Evolutionary conservation across 92 coral and sea anemone genomes (phyloP).

Genomic region (Epizoanthus fatuus): DNA sequence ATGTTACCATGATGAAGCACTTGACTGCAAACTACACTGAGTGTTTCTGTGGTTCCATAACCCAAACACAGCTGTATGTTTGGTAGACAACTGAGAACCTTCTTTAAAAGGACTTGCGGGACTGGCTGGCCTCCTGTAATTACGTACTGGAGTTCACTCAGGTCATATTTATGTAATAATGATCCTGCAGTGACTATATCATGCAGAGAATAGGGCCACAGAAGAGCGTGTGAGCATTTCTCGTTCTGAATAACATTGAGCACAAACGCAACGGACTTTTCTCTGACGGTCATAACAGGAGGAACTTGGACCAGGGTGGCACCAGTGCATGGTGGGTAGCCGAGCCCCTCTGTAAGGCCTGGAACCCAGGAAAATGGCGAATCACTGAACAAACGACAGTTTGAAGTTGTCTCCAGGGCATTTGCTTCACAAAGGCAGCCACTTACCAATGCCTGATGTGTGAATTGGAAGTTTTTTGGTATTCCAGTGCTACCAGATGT

Average conservation of each 20-base stretch:
- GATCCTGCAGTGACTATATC: constrained; percentile 28
- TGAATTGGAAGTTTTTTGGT: constrained; percentile 42
- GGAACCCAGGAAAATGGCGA: constrained; percentile 54
- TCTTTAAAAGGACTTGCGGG: neutral
- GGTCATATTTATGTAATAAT: neutral
- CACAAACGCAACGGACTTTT: constrained; percentile 18
- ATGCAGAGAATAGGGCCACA: constrained; percentile 32
- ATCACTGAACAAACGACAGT: constrained; percentile 31
- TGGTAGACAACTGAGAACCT: constrained; percentile 21
- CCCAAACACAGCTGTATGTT: neutral
- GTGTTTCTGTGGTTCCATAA: constrained; percentile 49
- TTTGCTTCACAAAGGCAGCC: constrained; percentile 32
- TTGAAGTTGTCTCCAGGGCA: neutral
- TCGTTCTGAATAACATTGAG: constrained; percentile 44
- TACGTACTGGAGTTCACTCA: constrained; percentile 11
- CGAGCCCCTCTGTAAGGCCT: constrained; percentile 18
- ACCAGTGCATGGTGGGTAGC: constrained; percentile 16
- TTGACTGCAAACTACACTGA: neutral
- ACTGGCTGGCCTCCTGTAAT: constrained; percentile 50
- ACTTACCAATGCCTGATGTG: constrained; percentile 47
- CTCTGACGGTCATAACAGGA: constrained; percentile 43
- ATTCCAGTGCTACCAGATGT: constrained; percentile 51
- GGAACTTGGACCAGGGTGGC: constrained; percentile 47
- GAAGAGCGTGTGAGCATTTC: constrained; percentile 50
- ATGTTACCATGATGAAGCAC: constrained; percentile 7